Percentiles rank a stretch among this genome's conserved stretches.
These are phyloP conservation scores for Lymantria monacha DNA, from an alignment of 2,888 invertebrate genomes.

Conservation along the genomic window DNA sequence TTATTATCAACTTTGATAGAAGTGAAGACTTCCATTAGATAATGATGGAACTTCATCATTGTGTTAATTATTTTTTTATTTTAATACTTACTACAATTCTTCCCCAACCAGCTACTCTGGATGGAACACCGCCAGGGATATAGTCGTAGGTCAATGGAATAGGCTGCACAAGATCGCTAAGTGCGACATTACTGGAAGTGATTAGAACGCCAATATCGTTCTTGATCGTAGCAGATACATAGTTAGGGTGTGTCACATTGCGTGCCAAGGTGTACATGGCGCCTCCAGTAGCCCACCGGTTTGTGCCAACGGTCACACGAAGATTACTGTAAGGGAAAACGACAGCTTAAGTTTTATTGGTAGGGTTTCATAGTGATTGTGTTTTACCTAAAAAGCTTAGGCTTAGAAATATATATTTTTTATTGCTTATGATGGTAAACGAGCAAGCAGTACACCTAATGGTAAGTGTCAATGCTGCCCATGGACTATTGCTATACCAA, in stretches of 20 bases:
- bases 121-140: conserved; percentile 29
- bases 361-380: too few relatives aligned
- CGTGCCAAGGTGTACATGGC: conserved; percentile 38
- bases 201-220: conserved; percentile 58
- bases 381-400: too few relatives aligned
- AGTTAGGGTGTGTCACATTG: conserved; percentile 56
- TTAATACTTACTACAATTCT: conserved; percentile 44
- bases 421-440: too few relatives aligned
- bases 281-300: conserved; percentile 56
- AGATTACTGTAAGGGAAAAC: conserved; percentile 36
- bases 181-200: conserved; percentile 29
- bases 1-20: too few relatives aligned
- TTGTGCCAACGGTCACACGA: conserved; percentile 54
- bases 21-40: too few relatives aligned
- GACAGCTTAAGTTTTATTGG: too few relatives aligned
- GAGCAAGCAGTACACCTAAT: too few relatives aligned
- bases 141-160: conserved; percentile 33
- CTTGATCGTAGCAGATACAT: conserved; percentile 48
- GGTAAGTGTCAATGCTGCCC: too few relatives aligned
- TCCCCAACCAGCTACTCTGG: conserved; percentile 59
- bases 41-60: too few relatives aligned
- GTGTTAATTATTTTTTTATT: too few relatives aligned
- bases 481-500: too few relatives aligned
- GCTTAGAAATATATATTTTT: too few relatives aligned
- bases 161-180: conserved; percentile 17